These are phyloP conservation scores for Diarsia mendica DNA, from an alignment of 2,888 invertebrate genomes.

Conservation along the genomic window DNA sequence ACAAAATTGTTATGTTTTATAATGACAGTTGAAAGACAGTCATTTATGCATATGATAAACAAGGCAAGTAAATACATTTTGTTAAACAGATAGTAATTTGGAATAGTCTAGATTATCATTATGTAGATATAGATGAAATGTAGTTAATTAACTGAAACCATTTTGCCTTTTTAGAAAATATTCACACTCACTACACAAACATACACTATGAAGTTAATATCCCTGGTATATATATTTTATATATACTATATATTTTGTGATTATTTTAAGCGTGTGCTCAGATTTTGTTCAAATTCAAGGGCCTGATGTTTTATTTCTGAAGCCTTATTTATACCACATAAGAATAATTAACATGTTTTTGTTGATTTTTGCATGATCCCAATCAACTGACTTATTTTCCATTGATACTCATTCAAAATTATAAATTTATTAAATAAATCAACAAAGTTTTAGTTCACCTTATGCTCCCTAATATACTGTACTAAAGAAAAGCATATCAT, in stretches of 20 bases:
- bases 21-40: conserved; percentile 13
- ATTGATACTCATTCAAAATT: not conserved
- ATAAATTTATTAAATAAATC: not conserved
- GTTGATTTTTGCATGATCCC: conserved; percentile 8
- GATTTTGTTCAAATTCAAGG: conserved; percentile 2
- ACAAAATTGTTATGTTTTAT: conserved; percentile 1
- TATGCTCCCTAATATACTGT: not conserved
- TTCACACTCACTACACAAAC: conserved; percentile 10
- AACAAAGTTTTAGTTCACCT: conserved; percentile 12
- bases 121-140: conserved; percentile 15
- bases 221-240: not conserved
- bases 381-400: conserved; percentile 4
- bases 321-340: not conserved
- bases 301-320: not conserved
- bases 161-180: not conserved
- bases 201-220: conserved; percentile 1
- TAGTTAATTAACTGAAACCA: not conserved
- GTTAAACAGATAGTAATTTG: conserved; percentile 5
- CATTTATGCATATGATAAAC: not conserved
- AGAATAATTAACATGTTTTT: not conserved
- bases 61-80: conserved; percentile 27
- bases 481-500: not conserved
- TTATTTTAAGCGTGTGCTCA: not conserved
- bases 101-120: conserved; percentile 11
- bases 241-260: not conserved